Conservation (phyloP, 2,888 invertebrate species). For the Mimachlamys varia region DNA sequence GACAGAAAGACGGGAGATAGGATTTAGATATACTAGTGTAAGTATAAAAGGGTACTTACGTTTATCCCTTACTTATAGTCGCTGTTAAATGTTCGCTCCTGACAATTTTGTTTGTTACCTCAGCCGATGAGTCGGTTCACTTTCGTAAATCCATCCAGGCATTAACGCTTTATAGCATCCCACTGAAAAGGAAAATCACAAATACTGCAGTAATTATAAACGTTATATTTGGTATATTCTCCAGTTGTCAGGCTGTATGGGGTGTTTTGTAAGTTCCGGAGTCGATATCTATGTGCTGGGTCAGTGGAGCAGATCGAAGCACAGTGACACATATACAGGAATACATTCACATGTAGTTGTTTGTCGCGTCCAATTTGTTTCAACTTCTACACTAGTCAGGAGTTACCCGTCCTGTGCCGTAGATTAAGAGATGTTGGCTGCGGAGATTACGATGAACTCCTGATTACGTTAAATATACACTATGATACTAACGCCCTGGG, state of each 20-base stretch:
- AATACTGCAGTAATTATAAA: neutral
- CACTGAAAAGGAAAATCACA: slow-evolving; percentile 14
- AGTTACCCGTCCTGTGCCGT: neutral
- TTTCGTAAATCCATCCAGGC: neutral
- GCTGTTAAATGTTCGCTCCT: neutral
- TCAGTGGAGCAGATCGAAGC: neutral
- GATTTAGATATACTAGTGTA: neutral
- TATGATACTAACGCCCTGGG: neutral
- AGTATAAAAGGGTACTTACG: neutral
- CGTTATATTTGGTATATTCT: neutral
- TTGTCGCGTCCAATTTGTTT: neutral
- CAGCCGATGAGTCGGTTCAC: neutral
- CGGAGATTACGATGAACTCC: neutral
- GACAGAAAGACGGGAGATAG: neutral
- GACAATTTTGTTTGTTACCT: neutral
- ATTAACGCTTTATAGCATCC: neutral
- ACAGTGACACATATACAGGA: neutral
- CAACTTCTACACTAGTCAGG: neutral
- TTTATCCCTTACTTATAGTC: neutral
- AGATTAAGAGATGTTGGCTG: neutral
- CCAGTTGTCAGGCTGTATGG: neutral
- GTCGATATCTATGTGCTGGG: neutral
- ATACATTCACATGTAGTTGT: neutral
- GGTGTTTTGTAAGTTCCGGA: neutral
- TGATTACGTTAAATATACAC: slow-evolving; percentile 25